Conservation (phyloP, 2,797 vertebrate species). For the Adrianichthys oophorus region DNA sequence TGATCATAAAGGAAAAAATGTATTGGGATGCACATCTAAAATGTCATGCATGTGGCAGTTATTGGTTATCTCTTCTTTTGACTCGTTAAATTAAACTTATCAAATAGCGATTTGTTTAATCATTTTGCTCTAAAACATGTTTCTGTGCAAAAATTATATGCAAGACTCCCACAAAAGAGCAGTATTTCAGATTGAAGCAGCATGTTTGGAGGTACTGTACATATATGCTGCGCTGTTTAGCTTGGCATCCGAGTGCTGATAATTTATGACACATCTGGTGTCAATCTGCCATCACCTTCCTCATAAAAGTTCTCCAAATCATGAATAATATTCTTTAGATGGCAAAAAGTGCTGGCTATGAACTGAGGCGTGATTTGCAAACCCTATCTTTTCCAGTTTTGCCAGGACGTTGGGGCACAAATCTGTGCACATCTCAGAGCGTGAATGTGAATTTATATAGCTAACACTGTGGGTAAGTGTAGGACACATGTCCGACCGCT, state of each 20-base stretch:
- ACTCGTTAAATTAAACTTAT: constrained; percentile 2
- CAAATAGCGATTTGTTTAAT: constrained; percentile 17
- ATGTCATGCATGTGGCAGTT: too few species aligned
- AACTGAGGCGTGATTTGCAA: constrained; percentile 56
- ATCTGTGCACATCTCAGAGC: constrained; percentile 62
- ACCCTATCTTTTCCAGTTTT: constrained; percentile 64
- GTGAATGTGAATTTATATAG: constrained; percentile 62
- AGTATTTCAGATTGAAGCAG: constrained; percentile 90
- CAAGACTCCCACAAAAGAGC: constrained; percentile 86
- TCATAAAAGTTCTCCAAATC: constrained; percentile 82
- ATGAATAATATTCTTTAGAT: constrained; percentile 70
- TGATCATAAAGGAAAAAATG: too few species aligned
- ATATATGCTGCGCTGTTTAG: constrained; percentile 93
- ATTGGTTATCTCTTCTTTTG: not conserved
- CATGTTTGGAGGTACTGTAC: constrained; percentile 86
- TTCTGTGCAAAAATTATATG: constrained; percentile 70
- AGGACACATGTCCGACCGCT: constrained; percentile 51
- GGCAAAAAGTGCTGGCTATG: constrained; percentile 66
- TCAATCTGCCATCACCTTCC: constrained; percentile 91
- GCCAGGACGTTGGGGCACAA: constrained; percentile 61
- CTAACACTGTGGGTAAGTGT: constrained; percentile 47
- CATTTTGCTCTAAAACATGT: constrained; percentile 13
- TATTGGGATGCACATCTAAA: too few species aligned
- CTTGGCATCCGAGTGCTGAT: constrained; percentile 90
- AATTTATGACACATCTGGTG: constrained; percentile 97